phyloP scores from a whole-genome alignment of 2,888 invertebrate genomes.

The Doris montereyensis region DNA sequence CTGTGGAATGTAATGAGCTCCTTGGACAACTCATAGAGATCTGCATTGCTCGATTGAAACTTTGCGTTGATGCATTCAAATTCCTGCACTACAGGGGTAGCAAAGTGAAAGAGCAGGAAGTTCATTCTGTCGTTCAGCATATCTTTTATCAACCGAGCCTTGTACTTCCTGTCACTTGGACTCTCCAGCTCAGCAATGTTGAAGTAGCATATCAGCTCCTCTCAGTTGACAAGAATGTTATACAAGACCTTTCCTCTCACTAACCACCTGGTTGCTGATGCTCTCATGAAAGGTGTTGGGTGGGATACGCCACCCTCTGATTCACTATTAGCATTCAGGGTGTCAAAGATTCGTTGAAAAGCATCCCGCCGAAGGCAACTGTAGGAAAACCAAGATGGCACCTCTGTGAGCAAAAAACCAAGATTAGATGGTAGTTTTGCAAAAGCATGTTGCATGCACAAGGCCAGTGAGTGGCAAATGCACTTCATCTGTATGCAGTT shows the following conservation, averaged over 20 bases:
- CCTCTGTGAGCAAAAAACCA: constrained; percentile 12
- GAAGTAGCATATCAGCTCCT: too few species aligned
- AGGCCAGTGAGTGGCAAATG: constrained; percentile 25
- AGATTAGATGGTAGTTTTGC: constrained; percentile 20
- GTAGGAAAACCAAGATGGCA: constrained; percentile 14
- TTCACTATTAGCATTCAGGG: not conserved
- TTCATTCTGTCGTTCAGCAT: constrained; percentile 19
- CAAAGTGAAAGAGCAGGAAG: constrained; percentile 14
- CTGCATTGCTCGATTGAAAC: constrained; percentile 13
- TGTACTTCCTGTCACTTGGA: constrained; percentile 11
- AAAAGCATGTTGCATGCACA: constrained; percentile 23
- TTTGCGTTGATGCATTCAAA: constrained; percentile 15
- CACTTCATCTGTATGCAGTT: constrained; percentile 18
- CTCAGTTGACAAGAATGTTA: too few species aligned
- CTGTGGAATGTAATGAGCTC: not conserved
- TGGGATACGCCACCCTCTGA: not conserved
- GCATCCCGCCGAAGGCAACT: constrained; percentile 23
- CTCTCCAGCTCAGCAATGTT: constrained; percentile 16
- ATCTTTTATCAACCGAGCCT: constrained; percentile 18
- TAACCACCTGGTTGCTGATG: not conserved
- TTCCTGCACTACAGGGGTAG: constrained; percentile 2
- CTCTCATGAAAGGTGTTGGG: not conserved
- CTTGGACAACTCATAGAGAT: not conserved
- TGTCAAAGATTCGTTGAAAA: not conserved
- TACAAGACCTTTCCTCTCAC: too few species aligned